Base-by-base conservation (phyloP, 1,140 invertebrate species). In the Melipona quadrifasciata region DNA sequence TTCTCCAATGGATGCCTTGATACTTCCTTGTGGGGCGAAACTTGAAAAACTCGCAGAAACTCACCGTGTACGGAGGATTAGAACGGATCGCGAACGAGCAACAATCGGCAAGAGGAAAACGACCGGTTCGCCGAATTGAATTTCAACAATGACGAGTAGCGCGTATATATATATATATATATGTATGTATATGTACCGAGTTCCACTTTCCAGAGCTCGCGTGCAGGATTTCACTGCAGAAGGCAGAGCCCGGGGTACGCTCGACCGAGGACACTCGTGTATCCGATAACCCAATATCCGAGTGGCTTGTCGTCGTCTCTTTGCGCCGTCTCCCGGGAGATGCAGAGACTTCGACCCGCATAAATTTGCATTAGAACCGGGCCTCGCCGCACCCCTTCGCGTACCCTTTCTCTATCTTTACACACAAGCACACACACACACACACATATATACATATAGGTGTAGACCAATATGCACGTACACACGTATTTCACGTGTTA, bases 221-320 rank as follows among this genome's bases (percentile, higher is more conserved):
- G 51, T 55, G 81, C 51, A 86, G 73, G 61, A 86, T 68, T 86
- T 73, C 39, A 68, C 65, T 14, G 77, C 72, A 47, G n/a, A 78
- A 58, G 67, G 58, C 47, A 39, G 39, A 39, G 39, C 39, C 39
- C 31, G 6, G 39, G 39, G 39, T 39, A 47, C 39, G 39, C 39
- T 47, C 61, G 67, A 58, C 21, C 78, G 86, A 88, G 86, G 86
- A 86, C 82, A 68, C 75, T 91, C 90, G 90, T 90, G 90, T 87
- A 91, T 90, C 91, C 89, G 90, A 91, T 91, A 91, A 91, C 89
- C 90, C 88, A 90, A 91, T 90, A 91, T 87, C 78, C 83, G 73
- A 80, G 67, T 68, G 72, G 77, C 61, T 83, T 65, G 76, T 87
- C 75, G 85, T 76, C 72, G 31, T n/a, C 76, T 84, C 80, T 65